Evolutionary conservation across 2,113 vertebrate genomes (phyloP), one percentile per base, ranked within the genome.

Genomic region (Trichechus manatus): DNA sequence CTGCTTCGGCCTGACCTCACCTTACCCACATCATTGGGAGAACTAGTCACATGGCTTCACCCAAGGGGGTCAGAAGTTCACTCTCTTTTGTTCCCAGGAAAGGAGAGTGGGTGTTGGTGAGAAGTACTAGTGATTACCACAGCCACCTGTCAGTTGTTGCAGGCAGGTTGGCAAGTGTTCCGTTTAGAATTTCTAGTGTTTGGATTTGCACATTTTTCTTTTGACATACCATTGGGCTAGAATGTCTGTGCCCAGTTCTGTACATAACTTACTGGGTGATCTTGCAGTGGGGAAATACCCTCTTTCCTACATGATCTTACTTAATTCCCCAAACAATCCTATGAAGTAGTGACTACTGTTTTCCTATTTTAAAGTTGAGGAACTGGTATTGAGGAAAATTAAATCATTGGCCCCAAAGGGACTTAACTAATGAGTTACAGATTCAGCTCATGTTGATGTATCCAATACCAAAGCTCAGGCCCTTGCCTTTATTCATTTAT

Each of bases 381-480:
- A 86, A 22, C 80, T 86, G 8, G 4, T 86, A 74, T 66, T 81
- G 64, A 85, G 74, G 63, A 81, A 90, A 80, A 86, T 56, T 74
- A 86, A 86, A 53, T 90, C 64, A 86, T 59, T 90, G 90, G n/a
- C 68, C 47, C 64, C 53, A 80, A 66, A 90, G n/a, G 63, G 53
- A n/a, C 72, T 93, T 93, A 70, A 79, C 53, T 80, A 29, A 20
- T 56, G 79, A 93, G 56, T 22, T 72, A 42, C n/a, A 72, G 80
- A 74, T 56, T 90, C 81, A 47, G 47, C n/a, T 85, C 42, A 64
- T 85, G 63, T 89, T 50, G 25, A 61, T 56, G 9, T 56, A 3
- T 17, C 78, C 83, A 50, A 72, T 85, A 87, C 86, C 39, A 50
- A 47, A 85, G 56, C 29, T 93, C 64, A 74, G 10, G 36, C 36